phyloP scores from a whole-genome alignment of 2,888 invertebrate genomes.

The Acanthoscelides obtectus region DNA sequence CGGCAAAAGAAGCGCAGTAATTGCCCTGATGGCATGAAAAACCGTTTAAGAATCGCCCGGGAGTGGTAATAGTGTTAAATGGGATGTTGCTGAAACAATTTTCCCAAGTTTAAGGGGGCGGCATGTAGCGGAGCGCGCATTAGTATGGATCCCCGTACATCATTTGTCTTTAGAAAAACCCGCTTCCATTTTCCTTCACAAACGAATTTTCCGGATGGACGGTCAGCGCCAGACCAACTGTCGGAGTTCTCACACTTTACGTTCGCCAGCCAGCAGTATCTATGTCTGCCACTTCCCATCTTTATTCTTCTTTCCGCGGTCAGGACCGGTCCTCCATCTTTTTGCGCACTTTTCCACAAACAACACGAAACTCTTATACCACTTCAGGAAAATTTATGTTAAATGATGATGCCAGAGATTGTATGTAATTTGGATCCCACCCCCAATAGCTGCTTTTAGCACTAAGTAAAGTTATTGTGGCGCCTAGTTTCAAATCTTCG shows the following conservation, averaged over 20 bases:
- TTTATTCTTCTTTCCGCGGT: neutral
- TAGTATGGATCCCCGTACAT: slow-evolving; percentile 45
- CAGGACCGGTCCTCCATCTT: neutral
- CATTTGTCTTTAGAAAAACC: slow-evolving; percentile 49
- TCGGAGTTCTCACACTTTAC: slow-evolving; percentile 44
- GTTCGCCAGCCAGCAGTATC: neutral
- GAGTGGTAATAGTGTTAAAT: slow-evolving; percentile 22
- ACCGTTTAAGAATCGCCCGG: slow-evolving; percentile 18
- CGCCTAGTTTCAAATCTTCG: too few species aligned
- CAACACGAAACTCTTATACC: too few species aligned
- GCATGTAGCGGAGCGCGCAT: slow-evolving; percentile 38
- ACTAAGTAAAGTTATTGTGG: too few species aligned
- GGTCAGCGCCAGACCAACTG: slow-evolving; percentile 36
- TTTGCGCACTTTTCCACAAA: too few species aligned
- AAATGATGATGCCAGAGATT: too few species aligned
- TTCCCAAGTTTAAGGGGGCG: slow-evolving; percentile 25
- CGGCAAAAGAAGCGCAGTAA: neutral
- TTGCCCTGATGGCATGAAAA: neutral
- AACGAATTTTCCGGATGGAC: slow-evolving; percentile 49
- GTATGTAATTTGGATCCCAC: too few species aligned
- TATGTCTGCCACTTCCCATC: neutral
- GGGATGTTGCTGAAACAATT: slow-evolving; percentile 25
- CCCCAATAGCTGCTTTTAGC: too few species aligned
- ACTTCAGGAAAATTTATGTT: too few species aligned
- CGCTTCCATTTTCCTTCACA: slow-evolving; percentile 49